These are phyloP conservation scores for Platichthys flesus DNA, from an alignment of 2,113 vertebrate species.

Conservation along the genomic window DNA sequence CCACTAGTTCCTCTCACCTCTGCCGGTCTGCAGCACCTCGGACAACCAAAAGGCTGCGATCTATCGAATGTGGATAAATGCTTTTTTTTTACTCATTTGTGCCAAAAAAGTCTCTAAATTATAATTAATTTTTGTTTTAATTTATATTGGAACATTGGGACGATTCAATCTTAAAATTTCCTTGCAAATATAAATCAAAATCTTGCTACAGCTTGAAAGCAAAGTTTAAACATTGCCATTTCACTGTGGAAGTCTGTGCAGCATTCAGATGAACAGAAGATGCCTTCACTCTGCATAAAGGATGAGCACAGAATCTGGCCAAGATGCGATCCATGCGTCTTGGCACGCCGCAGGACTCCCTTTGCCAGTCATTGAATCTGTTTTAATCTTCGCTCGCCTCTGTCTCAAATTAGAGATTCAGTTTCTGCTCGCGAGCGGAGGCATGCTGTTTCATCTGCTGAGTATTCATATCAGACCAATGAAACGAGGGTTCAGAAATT, in stretches of 20 bases:
- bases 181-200: neutral
- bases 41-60: neutral
- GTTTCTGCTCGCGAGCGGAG: conserved; percentile 42
- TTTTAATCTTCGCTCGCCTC: conserved; percentile 59
- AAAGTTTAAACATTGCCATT: neutral
- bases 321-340: conserved; percentile 26
- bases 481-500: conserved; percentile 61
- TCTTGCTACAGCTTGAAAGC: neutral
- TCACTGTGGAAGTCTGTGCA: neutral
- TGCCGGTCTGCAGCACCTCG: neutral
- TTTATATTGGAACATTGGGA: neutral
- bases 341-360: conserved; percentile 7
- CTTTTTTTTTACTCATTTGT: neutral
- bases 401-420: conserved; percentile 61
- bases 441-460: conserved; percentile 42
- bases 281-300: neutral
- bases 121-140: neutral
- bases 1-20: conserved; percentile 6
- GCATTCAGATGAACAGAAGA: conserved; percentile 8
- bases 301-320: conserved; percentile 30
- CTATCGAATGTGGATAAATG: neutral
- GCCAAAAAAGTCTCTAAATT: too few species aligned
- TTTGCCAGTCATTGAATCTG: conserved; percentile 45
- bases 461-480: conserved; percentile 48
- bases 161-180: neutral